phyloP scores from a whole-genome alignment of 1,140 invertebrate species.

The Venustaconcha ellipsiformis region DNA sequence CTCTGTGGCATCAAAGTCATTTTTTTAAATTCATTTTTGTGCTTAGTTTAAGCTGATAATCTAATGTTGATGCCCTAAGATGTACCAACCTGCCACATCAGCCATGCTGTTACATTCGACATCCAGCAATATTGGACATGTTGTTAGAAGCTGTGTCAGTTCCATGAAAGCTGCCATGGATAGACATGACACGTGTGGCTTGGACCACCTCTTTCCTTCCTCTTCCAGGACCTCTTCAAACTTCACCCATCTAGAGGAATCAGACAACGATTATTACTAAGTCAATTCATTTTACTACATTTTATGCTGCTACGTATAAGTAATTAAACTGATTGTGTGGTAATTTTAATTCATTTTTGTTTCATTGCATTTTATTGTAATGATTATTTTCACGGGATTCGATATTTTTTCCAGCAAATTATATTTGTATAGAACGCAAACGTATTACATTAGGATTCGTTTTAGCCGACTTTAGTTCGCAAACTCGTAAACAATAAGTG shows the following conservation, averaged over 20 bases:
- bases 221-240: conserved; percentile 70
- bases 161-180: conserved; percentile 68
- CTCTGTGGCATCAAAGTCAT: background rate
- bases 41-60: background rate
- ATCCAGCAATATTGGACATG: conserved; percentile 61
- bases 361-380: too few relatives aligned
- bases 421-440: too few relatives aligned
- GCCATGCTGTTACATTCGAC: conserved; percentile 53
- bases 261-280: background rate
- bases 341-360: too few relatives aligned
- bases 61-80: background rate
- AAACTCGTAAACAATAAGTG: too few relatives aligned
- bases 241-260: conserved; percentile 69
- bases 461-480: too few relatives aligned
- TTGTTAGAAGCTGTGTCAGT: conserved; percentile 57
- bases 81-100: conserved; percentile 49
- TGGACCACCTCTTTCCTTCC: conserved; percentile 68
- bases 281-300: background rate
- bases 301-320: background rate
- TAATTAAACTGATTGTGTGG: too few relatives aligned
- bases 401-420: too few relatives aligned
- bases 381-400: too few relatives aligned
- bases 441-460: too few relatives aligned
- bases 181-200: conserved; percentile 69
- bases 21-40: background rate